Evolutionary conservation across 2,113 vertebrate species (phyloP), one percentile per base, ranked within the genome.

Genomic region (Gobiocypris rarus): DNA sequence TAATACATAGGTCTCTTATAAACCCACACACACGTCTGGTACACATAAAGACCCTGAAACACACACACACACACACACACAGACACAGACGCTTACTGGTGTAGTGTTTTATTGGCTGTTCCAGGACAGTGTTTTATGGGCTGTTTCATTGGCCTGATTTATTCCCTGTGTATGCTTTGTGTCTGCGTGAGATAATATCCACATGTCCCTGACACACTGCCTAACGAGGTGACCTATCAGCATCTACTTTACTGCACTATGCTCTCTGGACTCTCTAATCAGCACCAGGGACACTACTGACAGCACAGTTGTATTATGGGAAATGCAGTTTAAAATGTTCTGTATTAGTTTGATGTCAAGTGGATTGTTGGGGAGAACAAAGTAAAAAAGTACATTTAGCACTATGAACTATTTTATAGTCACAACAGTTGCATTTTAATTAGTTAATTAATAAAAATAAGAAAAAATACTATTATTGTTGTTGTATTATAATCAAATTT

Each of bases 101-200:
- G 59, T 65, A 81, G 77, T 84, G 87, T 89, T 83, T 93, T 91
- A 93, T 90, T 90, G 90, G 87, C 89, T 88, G 91, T 92, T 93
- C 92, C 91, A 93, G 92, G 90, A 91, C 92, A 92, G 92, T 88
- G 88, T 93, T 95, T 95, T 94, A 95, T 93, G 92, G 92, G 93
- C 93, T 94, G 93, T 94, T 94, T 93, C 91, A 93, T 91, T 93
- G 92, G 90, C 87, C 91, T 94, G 94, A 95, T 95, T 95, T 95
- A 95, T 93, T 83, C 54, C 22, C 81, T 22, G 59, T 83, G 85
- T 87, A 82, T 83, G 88, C 83, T 84, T 82, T 80, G 83, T 88
- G 87, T 88, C 79, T 83, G 80, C 22, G 75, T 70, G 90, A 92
- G 89, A 90, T 88, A 92, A 90, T 92, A 89, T 90, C 92, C 93